These are phyloP conservation scores for Nymphalis c-album DNA, from an alignment of 2,888 invertebrate species.

Conservation along the genomic window DNA sequence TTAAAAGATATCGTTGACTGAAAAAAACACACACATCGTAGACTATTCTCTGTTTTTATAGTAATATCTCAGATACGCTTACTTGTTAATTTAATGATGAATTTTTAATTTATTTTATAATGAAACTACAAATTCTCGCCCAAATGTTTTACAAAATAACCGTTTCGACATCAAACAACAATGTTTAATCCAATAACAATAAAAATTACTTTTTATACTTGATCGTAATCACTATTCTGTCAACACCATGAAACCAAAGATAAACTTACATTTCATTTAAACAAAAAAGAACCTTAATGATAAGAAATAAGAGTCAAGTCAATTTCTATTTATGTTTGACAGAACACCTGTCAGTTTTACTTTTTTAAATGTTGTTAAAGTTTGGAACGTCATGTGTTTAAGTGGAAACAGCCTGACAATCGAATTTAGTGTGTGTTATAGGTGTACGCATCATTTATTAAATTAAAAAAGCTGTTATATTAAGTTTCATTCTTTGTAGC, in stretches of 20 bases:
- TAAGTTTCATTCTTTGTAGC: too few relatives aligned
- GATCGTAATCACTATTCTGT: constrained; percentile 36
- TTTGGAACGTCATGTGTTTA: constrained; percentile 45
- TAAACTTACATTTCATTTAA: background rate
- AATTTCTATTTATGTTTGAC: constrained; percentile 4
- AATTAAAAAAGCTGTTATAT: background rate
- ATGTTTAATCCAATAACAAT: constrained; percentile 24
- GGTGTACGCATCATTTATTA: constrained; percentile 20
- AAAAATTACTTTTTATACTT: constrained; percentile 27
- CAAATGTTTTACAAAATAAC: constrained; percentile 25
- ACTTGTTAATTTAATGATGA: too few relatives aligned
- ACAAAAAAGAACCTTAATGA: background rate
- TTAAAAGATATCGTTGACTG: too few relatives aligned
- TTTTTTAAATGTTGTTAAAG: constrained; percentile 31
- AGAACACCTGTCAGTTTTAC: constrained; percentile 31
- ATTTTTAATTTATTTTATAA: background rate
- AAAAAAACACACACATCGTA: too few relatives aligned
- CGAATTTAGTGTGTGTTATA: constrained; percentile 14
- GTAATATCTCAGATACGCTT: too few relatives aligned
- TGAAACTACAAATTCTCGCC: background rate
- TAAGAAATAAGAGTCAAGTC: background rate
- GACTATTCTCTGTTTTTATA: too few relatives aligned
- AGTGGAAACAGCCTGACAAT: constrained; percentile 43
- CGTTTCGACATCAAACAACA: constrained; percentile 31
- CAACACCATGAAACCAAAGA: constrained; percentile 20